Evolutionary conservation across 92 coral and sea anemone species (phyloP).

Genomic region (Plumapathes pennacea): DNA sequence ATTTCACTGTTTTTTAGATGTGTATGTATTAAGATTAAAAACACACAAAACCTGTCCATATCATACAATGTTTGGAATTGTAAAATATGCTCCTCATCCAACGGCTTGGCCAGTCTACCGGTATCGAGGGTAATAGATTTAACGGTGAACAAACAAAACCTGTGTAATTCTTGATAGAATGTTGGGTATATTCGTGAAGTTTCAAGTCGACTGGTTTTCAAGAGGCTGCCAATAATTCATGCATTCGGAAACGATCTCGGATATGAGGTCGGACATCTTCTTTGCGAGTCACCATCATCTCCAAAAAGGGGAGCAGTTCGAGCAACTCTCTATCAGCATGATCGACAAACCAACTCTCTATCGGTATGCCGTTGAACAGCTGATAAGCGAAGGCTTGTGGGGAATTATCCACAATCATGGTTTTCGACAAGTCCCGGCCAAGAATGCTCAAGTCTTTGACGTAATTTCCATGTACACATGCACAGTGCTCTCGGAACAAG

Average conservation of each 20-base stretch:
- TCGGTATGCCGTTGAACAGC: constrained; percentile 96
- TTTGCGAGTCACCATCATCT: constrained; percentile 80
- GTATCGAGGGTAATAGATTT: too few relatives aligned
- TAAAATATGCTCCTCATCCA: too few relatives aligned
- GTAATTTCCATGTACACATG: constrained; percentile 97
- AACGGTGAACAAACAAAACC: too few relatives aligned
- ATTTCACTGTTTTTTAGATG: too few relatives aligned
- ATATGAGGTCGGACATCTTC: constrained; percentile 94
- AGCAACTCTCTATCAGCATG: constrained; percentile 85
- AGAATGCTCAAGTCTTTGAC: constrained; percentile 95
- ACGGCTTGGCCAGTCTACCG: too few relatives aligned
- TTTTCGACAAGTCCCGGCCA: constrained; percentile 97
- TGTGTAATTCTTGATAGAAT: too few relatives aligned
- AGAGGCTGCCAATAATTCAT: too few relatives aligned
- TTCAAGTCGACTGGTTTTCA: too few relatives aligned
- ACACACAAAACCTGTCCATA: too few relatives aligned
- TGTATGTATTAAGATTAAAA: too few relatives aligned
- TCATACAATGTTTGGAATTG: too few relatives aligned
- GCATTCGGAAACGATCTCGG: constrained; percentile 98
- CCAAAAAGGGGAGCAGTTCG: constrained; percentile 90
- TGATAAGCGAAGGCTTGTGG: constrained; percentile 99
- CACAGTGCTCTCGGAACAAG: constrained; percentile 97
- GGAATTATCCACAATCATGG: constrained; percentile 98
- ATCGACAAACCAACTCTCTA: constrained; percentile 99
- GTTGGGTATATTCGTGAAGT: too few relatives aligned